These are phyloP conservation scores for Podarcis cretensis DNA, from an alignment of 2,113 vertebrate genomes.

Conservation along the genomic window DNA sequence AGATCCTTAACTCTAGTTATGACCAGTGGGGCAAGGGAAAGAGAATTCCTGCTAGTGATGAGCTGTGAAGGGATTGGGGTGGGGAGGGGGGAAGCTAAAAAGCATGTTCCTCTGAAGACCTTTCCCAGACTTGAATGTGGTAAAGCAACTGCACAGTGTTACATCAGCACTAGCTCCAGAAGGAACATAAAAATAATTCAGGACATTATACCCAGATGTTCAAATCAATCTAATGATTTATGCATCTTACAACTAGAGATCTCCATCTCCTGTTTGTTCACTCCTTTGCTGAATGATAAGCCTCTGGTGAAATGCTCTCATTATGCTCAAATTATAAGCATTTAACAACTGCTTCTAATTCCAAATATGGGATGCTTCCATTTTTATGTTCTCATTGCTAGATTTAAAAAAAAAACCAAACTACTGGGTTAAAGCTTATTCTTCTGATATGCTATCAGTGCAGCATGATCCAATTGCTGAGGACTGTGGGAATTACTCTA, in stretches of 20 bases:
- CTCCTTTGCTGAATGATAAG: neutral
- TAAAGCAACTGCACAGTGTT: neutral
- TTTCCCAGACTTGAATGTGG: neutral
- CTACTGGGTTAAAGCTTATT: neutral
- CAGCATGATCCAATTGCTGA: neutral
- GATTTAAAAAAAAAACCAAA: too few species aligned
- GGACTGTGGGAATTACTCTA: neutral
- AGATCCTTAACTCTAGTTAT: neutral
- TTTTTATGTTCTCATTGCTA: neutral
- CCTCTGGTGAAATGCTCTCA: neutral
- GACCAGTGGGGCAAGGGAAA: neutral
- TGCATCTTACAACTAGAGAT: neutral
- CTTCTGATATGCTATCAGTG: neutral
- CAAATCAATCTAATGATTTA: neutral
- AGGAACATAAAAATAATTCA: neutral
- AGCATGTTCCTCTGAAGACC: neutral
- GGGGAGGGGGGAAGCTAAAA: neutral
- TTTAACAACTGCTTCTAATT: neutral
- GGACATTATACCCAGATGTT: neutral
- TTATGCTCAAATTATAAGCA: neutral
- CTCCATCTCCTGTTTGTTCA: neutral
- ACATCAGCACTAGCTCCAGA: neutral
- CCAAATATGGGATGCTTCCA: neutral
- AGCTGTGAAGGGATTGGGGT: too few species aligned
- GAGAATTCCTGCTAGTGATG: neutral